Base-by-base conservation (phyloP, 2,888 invertebrate species). In the Agelastica alni region DNA sequence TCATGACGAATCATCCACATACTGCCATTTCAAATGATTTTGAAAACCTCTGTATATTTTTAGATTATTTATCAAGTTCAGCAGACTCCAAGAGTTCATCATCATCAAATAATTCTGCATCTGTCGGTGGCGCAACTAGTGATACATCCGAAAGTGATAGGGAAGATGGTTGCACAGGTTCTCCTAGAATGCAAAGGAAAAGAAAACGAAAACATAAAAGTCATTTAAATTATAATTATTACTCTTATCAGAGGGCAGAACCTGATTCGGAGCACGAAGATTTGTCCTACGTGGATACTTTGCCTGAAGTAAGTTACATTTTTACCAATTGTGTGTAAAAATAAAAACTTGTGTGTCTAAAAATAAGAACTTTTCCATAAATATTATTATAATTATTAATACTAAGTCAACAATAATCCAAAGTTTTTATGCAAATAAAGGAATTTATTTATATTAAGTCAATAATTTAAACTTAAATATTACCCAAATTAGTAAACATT, bases 111-210 rank as follows among this genome's bases (percentile, higher is more conserved):
- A 80, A 80, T 44, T 80, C 81, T 0, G 78, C 79, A 10, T 80
- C 78, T 48, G 64, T 61, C 9, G 79, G 78, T 10, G 79, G 79
- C 28, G 75, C 80, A 9, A 77, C 81, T 20, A 83, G 81, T 2
- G 86, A 86, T 64, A 83, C 85, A 6, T 87, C 87, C 1, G 86
- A 86, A 57, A 85, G 85, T 55, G 85, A 87, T 46, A 78, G 81
- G 39, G 85, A 86, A 43, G 87, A 87, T 53, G 83, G 85, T 2
- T 85, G 89, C 61, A 87, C 90, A 28, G 89, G 91, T 0, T 93
- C 93, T 2, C 94, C 94, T 0, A 79, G 91, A 43, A 84, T 91
- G 70, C 90, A 91, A 66, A 79, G 93, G 46, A 83, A 89, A 53
- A 83, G 88, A 53, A 80, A 78, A 60, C 75, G 81, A 44, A 72